Base-by-base conservation (phyloP, 2,797 vertebrate genomes). In the Enteromius trimaculatus region DNA sequence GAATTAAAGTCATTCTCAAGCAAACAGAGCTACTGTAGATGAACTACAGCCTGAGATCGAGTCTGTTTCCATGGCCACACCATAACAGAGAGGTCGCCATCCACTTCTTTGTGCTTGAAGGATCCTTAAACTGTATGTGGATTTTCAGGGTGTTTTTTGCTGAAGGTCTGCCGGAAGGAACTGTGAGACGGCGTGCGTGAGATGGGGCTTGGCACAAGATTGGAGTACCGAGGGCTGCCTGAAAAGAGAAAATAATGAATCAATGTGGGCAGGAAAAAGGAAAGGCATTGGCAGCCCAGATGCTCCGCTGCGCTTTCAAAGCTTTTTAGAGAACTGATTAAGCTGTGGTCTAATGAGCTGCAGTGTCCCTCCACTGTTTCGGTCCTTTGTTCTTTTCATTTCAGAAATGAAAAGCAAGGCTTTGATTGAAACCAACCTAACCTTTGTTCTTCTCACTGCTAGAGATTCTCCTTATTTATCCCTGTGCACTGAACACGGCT, bases 321-420 rank as follows among this genome's bases (percentile, higher is more conserved):
- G 79, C 85, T 83, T 89, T 83, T 89, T 78, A 86, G 86, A 83
- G 74, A 79, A 83, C 82, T 86, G 87, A 89, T 89, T 87, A 87
- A 87, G 80, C 86, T 10, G 69, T 72, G 23, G 65, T 82, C 84
- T 88, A 89, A 88, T 89, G 87, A 87, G 84, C 82, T 69, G 79
- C 88, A 83, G 85, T 81, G 86, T 86, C 80, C 71, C 65, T 86
- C 51, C 69, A 39, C 72, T 71, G 62, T 70, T 82, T 70, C 65
- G 44, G 17, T 34, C 74, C 87, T 89, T 89, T 89, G 88, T 89
- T 87, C 87, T 80, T 77, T 87, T 88, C 86, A 88, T 80, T 34
- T 49, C 80, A 75, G 60, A 79, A 77, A 80, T 84, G 71, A 88
- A 87, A 87, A 80, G 80, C 84, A 76, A 70, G 77, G 72, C 84